Evolutionary conservation across 1,140 invertebrate species (phyloP).

Genomic region (Drosophila lacteicornis): DNA sequence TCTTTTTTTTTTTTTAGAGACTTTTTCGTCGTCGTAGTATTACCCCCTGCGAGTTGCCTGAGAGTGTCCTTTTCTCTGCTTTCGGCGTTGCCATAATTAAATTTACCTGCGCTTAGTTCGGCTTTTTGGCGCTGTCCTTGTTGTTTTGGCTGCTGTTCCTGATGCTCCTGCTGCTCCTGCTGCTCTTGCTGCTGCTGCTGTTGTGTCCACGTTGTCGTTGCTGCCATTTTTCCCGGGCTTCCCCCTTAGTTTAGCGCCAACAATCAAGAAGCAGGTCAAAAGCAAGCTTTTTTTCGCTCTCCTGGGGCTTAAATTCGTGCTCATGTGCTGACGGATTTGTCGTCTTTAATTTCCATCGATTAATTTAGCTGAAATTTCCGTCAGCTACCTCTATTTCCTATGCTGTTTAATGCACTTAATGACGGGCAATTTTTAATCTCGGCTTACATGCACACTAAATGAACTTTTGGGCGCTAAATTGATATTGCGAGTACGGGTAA

Average conservation of each 20-base stretch:
- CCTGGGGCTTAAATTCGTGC: conserved; percentile 8
- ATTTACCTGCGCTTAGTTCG: conserved; percentile 68
- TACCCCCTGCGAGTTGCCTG: neutral
- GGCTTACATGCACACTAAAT: conserved; percentile 29
- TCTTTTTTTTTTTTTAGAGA: neutral
- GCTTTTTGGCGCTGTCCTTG: conserved; percentile 42
- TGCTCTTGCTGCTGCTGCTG: neutral
- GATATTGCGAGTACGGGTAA: neutral
- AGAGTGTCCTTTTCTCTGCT: conserved; percentile 3
- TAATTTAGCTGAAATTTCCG: conserved; percentile 42
- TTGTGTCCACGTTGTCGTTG: conserved; percentile 5
- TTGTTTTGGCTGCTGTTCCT: conserved; percentile 21
- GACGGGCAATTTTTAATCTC: conserved; percentile 31
- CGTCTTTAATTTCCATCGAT: conserved; percentile 56
- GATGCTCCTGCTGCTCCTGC: conserved; percentile 5
- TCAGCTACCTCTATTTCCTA: neutral
- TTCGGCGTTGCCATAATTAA: conserved; percentile 61
- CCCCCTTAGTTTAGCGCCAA: neutral
- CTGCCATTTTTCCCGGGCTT: conserved; percentile 4
- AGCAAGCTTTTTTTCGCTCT: conserved; percentile 2
- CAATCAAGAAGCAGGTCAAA: conserved; percentile 27
- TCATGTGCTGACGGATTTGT: conserved; percentile 40
- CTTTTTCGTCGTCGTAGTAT: neutral
- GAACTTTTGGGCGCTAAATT: conserved; percentile 18
- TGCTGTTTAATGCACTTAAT: conserved; percentile 21